Evolutionary conservation across 2,797 vertebrate genomes (phyloP).

Genomic region (Pseudomugil gertrudae): DNA sequence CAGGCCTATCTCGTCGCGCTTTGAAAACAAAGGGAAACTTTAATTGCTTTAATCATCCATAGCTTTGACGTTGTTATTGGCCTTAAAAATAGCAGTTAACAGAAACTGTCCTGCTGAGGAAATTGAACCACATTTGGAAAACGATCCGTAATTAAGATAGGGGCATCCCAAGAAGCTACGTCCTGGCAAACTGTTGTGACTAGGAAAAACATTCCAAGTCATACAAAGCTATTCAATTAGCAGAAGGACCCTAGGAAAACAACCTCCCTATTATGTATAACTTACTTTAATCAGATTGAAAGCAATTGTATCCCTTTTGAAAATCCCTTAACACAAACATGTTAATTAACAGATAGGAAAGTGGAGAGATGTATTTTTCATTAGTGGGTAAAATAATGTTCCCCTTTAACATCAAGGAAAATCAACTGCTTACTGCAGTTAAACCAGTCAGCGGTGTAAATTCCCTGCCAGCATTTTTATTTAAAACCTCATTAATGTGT

Average conservation of each 20-base stretch:
- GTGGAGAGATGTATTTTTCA: constrained; percentile 84
- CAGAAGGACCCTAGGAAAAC: constrained; percentile 84
- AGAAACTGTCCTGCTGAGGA: constrained; percentile 89
- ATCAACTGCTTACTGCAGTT: constrained; percentile 79
- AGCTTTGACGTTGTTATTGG: constrained; percentile 91
- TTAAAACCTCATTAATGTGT: constrained; percentile 84
- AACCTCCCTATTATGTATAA: constrained; percentile 83
- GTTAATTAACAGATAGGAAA: constrained; percentile 87
- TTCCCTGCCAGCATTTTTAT: constrained; percentile 83
- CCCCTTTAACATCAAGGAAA: constrained; percentile 83
- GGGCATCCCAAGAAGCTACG: constrained; percentile 73
- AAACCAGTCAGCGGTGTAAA: constrained; percentile 79
- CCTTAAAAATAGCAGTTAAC: constrained; percentile 95
- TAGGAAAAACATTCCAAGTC: constrained; percentile 82
- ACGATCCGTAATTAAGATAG: constrained; percentile 89
- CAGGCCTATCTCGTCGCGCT: constrained; percentile 86
- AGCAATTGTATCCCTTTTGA: constrained; percentile 82
- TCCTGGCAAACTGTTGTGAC: constrained; percentile 80
- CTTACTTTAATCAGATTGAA: constrained; percentile 86
- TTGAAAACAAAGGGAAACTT: constrained; percentile 96
- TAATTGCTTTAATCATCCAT: constrained; percentile 99
- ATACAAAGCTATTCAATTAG: constrained; percentile 88
- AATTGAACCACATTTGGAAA: constrained; percentile 88
- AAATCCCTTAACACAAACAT: constrained; percentile 80
- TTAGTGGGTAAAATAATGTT: constrained; percentile 81